Base-by-base conservation (phyloP, 2,888 invertebrate genomes). In the Drosophila infuscata region DNA sequence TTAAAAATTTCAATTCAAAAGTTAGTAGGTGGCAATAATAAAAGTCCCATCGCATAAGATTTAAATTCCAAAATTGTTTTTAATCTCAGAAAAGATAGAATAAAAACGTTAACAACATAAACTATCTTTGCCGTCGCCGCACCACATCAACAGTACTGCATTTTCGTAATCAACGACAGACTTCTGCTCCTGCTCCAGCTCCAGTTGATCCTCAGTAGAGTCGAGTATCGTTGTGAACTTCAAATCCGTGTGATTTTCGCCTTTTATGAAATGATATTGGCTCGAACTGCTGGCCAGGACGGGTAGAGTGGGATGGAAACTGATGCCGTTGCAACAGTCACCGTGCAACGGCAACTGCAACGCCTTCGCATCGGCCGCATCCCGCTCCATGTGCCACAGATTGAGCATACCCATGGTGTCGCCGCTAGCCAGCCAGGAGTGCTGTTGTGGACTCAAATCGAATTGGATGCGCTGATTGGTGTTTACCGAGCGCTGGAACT, bases 371-470 rank as follows among this genome's bases (percentile, higher is more conserved):
- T 38, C n/a, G 0, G 52, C 17, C 6, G 25, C 25, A 25, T 67
- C 59, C 9, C 69, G 61, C 3, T 66, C 38, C 60, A 95, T 92
- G 92, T 95, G 94, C 97, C 97, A 97, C 93, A n/a, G n/a, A n/a
- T n/a, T n/a, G n/a, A n/a, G n/a, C n/a, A n/a, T n/a, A n/a, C n/a
- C n/a, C n/a, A n/a, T n/a, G n/a, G n/a, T n/a, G n/a, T n/a, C n/a
- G n/a, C n/a, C n/a, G n/a, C n/a, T n/a, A n/a, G n/a, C n/a, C n/a
- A n/a, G n/a, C n/a, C n/a, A n/a, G n/a, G n/a, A n/a, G n/a, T n/a
- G n/a, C n/a, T n/a, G n/a, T n/a, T n/a, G n/a, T n/a, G n/a, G n/a
- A n/a, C n/a, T n/a, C n/a, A n/a, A n/a, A n/a, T n/a, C n/a, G n/a
- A n/a, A n/a, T n/a, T n/a, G n/a, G n/a, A n/a, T n/a, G n/a, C n/a